Percentiles rank a stretch among this genome's conserved stretches.
These are phyloP conservation scores for Sebastiscus tertius DNA, from an alignment of 2,797 vertebrate species.

Conservation along the genomic window DNA sequence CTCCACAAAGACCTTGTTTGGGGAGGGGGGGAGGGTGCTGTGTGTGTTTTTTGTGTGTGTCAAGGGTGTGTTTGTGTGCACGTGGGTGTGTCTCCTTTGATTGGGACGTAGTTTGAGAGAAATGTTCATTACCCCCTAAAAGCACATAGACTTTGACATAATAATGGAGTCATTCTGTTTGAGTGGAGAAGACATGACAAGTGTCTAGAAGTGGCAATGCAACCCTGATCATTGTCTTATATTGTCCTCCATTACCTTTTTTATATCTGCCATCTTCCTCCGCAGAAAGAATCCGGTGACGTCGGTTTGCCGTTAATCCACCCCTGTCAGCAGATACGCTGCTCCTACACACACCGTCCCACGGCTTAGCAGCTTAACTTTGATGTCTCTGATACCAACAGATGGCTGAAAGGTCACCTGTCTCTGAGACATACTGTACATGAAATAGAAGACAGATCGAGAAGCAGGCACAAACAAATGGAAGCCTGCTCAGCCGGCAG, in stretches of 20 bases:
- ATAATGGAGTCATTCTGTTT: conserved; percentile 44
- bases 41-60: conserved; percentile 38
- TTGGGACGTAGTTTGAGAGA: conserved; percentile 44
- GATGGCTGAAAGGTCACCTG: conserved; percentile 47
- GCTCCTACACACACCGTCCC: not conserved
- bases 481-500: not conserved
- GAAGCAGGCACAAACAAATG: not conserved
- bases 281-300: not conserved
- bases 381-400: conserved; percentile 42
- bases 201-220: not conserved
- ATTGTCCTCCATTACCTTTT: not conserved
- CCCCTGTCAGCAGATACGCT: not conserved
- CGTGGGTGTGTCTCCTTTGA: conserved; percentile 53
- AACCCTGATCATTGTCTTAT: not conserved
- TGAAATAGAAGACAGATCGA: conserved; percentile 15
- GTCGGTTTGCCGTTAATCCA: conserved; percentile 23
- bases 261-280: not conserved
- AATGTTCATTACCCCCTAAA: conserved; percentile 34
- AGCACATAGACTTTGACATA: conserved; percentile 9
- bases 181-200: conserved; percentile 13
- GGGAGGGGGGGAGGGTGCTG: conserved; percentile 15
- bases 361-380: conserved; percentile 29
- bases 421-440: conserved; percentile 19
- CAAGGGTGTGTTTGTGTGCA: conserved; percentile 26
- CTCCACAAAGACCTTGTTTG: conserved; percentile 72